A percentile compares a stretch with the other conserved stretches of the same genome.
Conservation (phyloP, 37 sponge, comb jelly and placozoan species). For the Tethya wilhelma region DNA sequence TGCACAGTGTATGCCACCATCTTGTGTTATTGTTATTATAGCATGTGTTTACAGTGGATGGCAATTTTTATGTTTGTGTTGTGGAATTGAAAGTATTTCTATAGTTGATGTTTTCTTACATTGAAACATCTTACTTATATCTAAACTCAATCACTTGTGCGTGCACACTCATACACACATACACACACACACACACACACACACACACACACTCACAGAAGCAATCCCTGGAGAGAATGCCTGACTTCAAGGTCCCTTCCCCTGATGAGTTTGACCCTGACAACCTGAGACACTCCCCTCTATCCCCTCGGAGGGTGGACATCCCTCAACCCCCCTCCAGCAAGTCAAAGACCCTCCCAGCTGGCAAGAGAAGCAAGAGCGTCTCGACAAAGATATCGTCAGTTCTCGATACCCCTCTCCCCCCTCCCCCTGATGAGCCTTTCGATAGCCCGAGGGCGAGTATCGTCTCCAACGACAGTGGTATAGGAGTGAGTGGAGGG, state of each 20-base stretch:
- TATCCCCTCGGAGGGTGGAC: background rate
- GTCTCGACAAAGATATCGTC: background rate
- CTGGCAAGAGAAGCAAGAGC: background rate
- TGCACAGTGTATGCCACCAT: no score
- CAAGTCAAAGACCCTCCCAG: constrained; percentile 1
- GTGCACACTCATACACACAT: no score
- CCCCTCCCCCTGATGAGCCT: background rate
- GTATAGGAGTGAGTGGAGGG: constrained; percentile 52
- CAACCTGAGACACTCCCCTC: background rate
- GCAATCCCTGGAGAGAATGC: background rate
- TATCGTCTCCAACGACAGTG: constrained; percentile 51
- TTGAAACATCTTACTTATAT: no score
- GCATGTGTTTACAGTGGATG: no score
- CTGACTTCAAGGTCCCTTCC: background rate
- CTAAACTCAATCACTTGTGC: no score
- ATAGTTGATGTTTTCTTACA: no score
- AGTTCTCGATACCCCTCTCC: constrained; percentile 9
- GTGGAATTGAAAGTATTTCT: no score
- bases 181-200: constrained; percentile 9
- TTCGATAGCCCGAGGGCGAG: constrained; percentile 9
- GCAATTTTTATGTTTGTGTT: no score
- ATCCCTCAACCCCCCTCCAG: no score
- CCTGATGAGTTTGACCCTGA: constrained; percentile 5
- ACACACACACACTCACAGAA: no score
- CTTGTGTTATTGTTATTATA: no score